These are phyloP conservation scores for Tetramorium bicarinatum DNA, from an alignment of 2,888 invertebrate species.

Conservation along the genomic window DNA sequence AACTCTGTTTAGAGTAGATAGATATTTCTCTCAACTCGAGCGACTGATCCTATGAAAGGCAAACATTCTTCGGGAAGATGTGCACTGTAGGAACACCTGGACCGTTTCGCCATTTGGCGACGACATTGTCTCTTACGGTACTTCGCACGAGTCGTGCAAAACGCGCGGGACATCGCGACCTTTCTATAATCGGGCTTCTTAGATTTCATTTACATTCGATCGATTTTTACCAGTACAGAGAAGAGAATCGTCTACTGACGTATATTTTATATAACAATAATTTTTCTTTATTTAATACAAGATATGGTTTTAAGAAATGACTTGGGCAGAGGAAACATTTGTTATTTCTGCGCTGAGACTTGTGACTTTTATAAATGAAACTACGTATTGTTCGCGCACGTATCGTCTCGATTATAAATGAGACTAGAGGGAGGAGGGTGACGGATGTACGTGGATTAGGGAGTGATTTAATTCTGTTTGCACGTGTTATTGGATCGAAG, in stretches of 20 bases:
- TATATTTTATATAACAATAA: neutral
- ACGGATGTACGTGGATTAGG: constrained; percentile 29
- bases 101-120: constrained; percentile 76
- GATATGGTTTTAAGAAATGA: neutral
- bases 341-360: neutral
- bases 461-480: constrained; percentile 71
- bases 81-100: constrained; percentile 71
- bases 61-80: constrained; percentile 63
- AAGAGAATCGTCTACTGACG: neutral
- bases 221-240: neutral
- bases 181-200: constrained; percentile 59
- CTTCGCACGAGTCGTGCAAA: constrained; percentile 67
- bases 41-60: constrained; percentile 37
- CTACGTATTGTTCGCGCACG: constrained; percentile 17
- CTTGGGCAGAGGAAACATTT: neutral
- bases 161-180: constrained; percentile 61
- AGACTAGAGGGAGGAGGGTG: neutral
- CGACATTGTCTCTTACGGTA: constrained; percentile 84
- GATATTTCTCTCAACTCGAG: neutral
- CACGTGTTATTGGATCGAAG: constrained; percentile 58
- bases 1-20: neutral
- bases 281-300: neutral
- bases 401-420: constrained; percentile 9
- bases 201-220: constrained; percentile 1
- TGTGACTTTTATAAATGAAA: neutral